Evolutionary conservation across 2,797 vertebrate genomes (phyloP).

Genomic region (Menidia menidia): DNA sequence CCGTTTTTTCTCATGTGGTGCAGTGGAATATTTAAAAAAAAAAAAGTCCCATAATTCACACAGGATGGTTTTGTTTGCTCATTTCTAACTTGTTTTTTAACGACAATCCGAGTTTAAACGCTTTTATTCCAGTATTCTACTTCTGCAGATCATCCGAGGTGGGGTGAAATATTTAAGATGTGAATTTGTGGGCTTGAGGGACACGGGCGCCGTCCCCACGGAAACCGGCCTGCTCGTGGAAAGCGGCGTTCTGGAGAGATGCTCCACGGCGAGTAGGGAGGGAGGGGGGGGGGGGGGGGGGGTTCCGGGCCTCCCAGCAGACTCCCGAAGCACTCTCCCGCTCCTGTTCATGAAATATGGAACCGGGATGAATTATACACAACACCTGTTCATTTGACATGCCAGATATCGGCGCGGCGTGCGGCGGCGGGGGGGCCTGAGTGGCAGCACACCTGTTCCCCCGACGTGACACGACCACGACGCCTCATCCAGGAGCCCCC

Average conservation of each 20-base stretch:
- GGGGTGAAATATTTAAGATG: constrained; percentile 31
- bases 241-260: background rate
- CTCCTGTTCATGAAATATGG: constrained; percentile 80
- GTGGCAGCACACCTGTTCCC: constrained; percentile 76
- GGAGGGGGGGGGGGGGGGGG: too few species aligned
- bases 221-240: too few species aligned
- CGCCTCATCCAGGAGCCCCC: constrained; percentile 67
- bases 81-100: background rate
- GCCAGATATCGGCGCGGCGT: constrained; percentile 70
- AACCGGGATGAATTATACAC: constrained; percentile 85
- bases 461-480: constrained; percentile 67
- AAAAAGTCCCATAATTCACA: constrained; percentile 29
- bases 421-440: constrained; percentile 57
- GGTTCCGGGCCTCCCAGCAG: constrained; percentile 34
- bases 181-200: too few species aligned
- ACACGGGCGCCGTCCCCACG: too few species aligned
- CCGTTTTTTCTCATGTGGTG: constrained; percentile 44
- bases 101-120: too few species aligned
- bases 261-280: background rate
- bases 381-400: constrained; percentile 83
- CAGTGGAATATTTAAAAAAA: constrained; percentile 38
- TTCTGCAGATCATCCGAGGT: constrained; percentile 41
- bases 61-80: constrained; percentile 34
- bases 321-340: constrained; percentile 47
- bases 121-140: constrained; percentile 2